Conservation (phyloP, 2,113 vertebrate genomes). For the Microtus richardsoni region DNA sequence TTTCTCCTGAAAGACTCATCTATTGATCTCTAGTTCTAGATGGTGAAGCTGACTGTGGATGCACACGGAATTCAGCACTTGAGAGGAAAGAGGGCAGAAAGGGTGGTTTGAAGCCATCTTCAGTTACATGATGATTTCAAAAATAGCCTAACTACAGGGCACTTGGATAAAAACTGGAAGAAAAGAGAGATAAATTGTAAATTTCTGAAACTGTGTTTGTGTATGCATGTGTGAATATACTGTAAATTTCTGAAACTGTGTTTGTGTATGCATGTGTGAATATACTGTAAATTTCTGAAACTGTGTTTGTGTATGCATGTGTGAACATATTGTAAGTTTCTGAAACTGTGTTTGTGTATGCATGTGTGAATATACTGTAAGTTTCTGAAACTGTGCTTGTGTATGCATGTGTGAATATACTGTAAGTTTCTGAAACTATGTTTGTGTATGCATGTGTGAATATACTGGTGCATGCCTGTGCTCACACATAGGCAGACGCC, state of each 20-base stretch:
- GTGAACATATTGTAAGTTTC: background rate
- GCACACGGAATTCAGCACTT: background rate
- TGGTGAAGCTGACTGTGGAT: background rate
- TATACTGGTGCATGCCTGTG: background rate
- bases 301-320: too few species aligned
- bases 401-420: too few species aligned
- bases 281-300: background rate
- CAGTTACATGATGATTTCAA: background rate
- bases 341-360: background rate
- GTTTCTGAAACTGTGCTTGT: too few species aligned
- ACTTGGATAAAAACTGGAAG: background rate
- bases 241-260: too few species aligned
- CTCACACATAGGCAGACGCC: background rate
- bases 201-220: background rate
- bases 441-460: too few species aligned
- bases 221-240: rapidly evolving
- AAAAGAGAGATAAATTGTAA: background rate
- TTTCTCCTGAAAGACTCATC: background rate
- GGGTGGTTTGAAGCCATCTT: background rate
- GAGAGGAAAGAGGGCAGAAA: background rate
- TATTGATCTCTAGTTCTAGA: too few species aligned
- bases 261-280: too few species aligned
- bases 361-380: too few species aligned
- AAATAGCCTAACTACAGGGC: background rate
- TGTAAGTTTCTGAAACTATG: background rate